Conservation (phyloP, 2,888 invertebrate species). For the Athrips mouffetella region DNA sequence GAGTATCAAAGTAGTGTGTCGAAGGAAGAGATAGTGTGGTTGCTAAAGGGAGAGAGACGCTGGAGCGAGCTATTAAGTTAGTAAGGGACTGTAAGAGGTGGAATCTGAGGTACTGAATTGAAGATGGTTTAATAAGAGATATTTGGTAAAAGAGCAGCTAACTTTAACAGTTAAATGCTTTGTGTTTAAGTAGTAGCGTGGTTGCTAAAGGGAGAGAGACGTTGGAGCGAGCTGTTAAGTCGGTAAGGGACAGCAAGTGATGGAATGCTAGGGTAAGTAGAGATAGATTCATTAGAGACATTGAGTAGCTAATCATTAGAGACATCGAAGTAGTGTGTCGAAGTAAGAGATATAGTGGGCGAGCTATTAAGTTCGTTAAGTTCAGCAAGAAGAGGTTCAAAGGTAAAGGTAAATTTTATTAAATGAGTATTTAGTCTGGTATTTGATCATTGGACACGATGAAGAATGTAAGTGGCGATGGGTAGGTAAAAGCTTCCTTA, state of each 20-base stretch:
- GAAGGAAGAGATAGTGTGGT: constrained; percentile 98
- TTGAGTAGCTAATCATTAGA: too few relatives aligned
- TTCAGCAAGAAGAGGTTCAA: too few relatives aligned
- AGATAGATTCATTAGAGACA: background rate
- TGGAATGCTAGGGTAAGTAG: constrained; percentile 86
- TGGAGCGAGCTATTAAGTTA: constrained; percentile 93
- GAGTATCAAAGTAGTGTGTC: constrained; percentile 98
- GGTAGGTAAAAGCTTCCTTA: too few relatives aligned
- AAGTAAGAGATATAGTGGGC: too few relatives aligned
- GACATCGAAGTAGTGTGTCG: too few relatives aligned
- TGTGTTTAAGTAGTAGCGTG: constrained; percentile 83
- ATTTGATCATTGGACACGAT: too few relatives aligned
- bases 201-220: constrained; percentile 96
- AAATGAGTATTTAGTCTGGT: too few relatives aligned
- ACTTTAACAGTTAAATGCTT: too few relatives aligned
- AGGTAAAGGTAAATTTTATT: too few relatives aligned
- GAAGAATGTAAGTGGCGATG: too few relatives aligned
- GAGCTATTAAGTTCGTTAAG: too few relatives aligned
- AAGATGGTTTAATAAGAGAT: too few relatives aligned
- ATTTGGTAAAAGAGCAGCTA: constrained; percentile 52
- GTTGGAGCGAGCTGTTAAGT: constrained; percentile 92
- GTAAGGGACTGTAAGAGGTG: constrained; percentile 87
- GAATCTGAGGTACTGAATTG: constrained; percentile 86
- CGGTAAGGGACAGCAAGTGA: constrained; percentile 84
- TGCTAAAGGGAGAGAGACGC: constrained; percentile 92